These are phyloP conservation scores for Dendrocincla fuliginosa DNA, from an alignment of 2,797 vertebrate species.

Conservation along the genomic window DNA sequence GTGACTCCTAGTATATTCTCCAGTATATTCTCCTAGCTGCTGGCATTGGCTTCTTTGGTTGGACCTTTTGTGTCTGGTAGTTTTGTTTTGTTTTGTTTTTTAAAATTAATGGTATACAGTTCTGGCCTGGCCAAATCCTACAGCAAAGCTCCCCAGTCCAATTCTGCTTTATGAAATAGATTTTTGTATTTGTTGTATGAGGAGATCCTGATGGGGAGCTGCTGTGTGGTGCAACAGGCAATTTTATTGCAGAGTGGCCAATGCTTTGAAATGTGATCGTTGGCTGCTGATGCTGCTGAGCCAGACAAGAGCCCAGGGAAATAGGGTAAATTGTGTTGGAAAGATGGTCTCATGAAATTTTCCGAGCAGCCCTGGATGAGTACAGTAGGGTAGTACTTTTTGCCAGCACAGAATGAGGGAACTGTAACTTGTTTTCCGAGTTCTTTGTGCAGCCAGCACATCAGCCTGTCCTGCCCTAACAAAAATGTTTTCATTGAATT, in stretches of 20 bases:
- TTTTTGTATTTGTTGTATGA: neutral
- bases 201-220: neutral
- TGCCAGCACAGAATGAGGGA: neutral
- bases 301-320: neutral
- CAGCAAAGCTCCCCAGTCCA: neutral
- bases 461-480: neutral
- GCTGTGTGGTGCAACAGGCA: neutral
- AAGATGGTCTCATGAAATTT: neutral
- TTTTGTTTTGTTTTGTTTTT: neutral
- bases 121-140: neutral
- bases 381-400: neutral
- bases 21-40: neutral
- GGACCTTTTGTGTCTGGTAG: neutral
- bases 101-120: rapidly evolving
- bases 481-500: neutral
- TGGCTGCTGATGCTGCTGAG: neutral
- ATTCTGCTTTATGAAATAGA: neutral
- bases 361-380: neutral
- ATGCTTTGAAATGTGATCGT: neutral
- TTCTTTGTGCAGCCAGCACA: neutral
- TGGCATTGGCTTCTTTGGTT: neutral
- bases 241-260: neutral
- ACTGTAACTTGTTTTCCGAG: neutral
- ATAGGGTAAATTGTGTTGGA: neutral
- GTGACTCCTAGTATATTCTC: neutral